Evolutionary conservation across 2,113 vertebrate species (phyloP), one percentile per base, ranked within the genome.

Genomic region (Tympanuchus pallidicinctus): DNA sequence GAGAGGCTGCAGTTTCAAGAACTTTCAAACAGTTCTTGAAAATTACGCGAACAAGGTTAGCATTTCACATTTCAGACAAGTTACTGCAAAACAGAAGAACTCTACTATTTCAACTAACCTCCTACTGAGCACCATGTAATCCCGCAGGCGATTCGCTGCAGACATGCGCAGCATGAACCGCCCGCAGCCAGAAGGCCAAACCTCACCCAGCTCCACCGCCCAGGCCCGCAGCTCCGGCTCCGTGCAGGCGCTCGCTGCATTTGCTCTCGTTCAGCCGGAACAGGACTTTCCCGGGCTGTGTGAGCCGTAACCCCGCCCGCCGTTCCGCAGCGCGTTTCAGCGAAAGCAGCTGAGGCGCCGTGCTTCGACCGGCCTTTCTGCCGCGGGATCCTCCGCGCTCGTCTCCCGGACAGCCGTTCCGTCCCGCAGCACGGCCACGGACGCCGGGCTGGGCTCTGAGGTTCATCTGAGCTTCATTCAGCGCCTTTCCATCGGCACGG

Each of bases 401-500:
- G 1, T 36, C 32, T 18, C 20, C 5, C 1, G 32, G 45, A 18
- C 61, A 7, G 56, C 0, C 4, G 5, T 1, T 3, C 11, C 43
- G 43, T 28, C 1, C 10, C 47, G 0, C 13, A 6, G 38, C 27
- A n/a, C 27, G 3, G 78, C 8, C 1, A 0, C 45, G 27, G 8
- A 6, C 45, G 32, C 7, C 36, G 8, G 11, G 22, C 36, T 1
- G 24, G 5, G 6, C 2, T 0, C 1, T 3, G 4, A 11, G 40
- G 50, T 60, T 32, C 18, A 2, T 2, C 27, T 30, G 15, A 38
- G 38, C 38, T 38, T 1, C 0, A n/a, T 40, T 73, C 16, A 13
- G 1, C 2, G 3, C 54, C 0, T 0, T 0, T 59, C 52, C 38
- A 12, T 11, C 15, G 1, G 0, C 63, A 57, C 21, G 30, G 18